Evolutionary conservation across 2,888 invertebrate genomes (phyloP), one percentile per base, ranked within the genome.

Genomic region (Ormyrus labotus): DNA sequence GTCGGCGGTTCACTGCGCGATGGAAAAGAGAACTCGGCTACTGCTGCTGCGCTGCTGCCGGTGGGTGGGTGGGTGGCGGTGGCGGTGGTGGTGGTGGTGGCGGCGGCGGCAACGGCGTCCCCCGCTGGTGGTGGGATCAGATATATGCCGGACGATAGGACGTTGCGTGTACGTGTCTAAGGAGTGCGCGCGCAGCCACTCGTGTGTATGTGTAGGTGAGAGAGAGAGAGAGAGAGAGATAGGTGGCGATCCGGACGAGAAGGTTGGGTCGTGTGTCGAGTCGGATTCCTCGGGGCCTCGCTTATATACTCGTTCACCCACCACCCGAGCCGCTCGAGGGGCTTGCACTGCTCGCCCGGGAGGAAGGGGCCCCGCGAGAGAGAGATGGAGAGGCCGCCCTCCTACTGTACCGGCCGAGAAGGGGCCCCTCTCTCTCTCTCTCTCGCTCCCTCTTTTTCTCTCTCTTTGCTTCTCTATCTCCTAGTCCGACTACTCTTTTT

Each of bases 261-360:
- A 89, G 90, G 88, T 90, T 89, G 89, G 89, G 87, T 89, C 89
- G 89, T 90, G 88, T 90, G 89, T 90, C 90, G 89, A 87, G 88
- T 85, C 85, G 85, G 88, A 89, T 87, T 88, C 86, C 86, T 84
- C 87, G 87, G 86, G 89, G 87, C 87, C 86, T 86, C 86, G 89
- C 87, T 90, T 90, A 89, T 90, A 90, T 90, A 90, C 89, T 88
- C 87, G 84, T 85, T 85, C 85, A 85, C 88, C 88, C 89, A 87
- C 87, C 86, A 87, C 87, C 86, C 86, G 82, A 83, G 84, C 80
- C 79, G 73, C 80, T 78, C 83, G 83, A 85, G 84, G 85, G 53
- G 50, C 80, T 71, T 51, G 13, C 57, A 19, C 47, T 58, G 69
- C 48, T 34, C 45, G 65, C 50, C 48, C 50, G 63, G 50, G 64